Evolutionary conservation across 1,140 invertebrate genomes (phyloP).

Genomic region (Vanessa atalanta): DNA sequence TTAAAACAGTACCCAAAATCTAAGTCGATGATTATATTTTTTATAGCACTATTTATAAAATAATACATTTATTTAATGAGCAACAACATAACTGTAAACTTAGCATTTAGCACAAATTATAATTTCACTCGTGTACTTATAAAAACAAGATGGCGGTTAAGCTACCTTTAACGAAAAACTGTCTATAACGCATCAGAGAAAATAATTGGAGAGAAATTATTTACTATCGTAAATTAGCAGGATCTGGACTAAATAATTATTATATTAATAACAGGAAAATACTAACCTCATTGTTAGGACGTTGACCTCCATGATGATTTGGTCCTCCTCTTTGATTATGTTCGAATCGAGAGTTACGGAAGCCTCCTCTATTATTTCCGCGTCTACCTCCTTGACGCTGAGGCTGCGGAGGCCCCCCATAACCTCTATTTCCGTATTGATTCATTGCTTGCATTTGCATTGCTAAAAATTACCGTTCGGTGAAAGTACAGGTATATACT

Average conservation of each 20-base stretch:
- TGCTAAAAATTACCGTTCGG: constrained; percentile 41
- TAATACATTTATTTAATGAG: no score
- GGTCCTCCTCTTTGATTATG: constrained; percentile 61
- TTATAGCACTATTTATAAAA: no score
- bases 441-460: constrained; percentile 77
- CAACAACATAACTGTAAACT: no score
- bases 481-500: background rate
- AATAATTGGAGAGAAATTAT: background rate
- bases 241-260: background rate
- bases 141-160: constrained; percentile 56
- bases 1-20: no score
- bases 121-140: no score
- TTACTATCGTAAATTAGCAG: background rate
- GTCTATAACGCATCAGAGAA: background rate
- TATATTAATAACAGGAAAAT: constrained; percentile 2
- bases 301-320: constrained; percentile 71
- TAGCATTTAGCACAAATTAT: background rate
- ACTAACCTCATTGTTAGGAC: constrained; percentile 67
- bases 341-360: constrained; percentile 71
- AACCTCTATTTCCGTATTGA: constrained; percentile 71
- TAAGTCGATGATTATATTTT: no score
- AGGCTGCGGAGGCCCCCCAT: constrained; percentile 73
- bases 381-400: constrained; percentile 71
- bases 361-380: constrained; percentile 61
- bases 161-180: background rate